Percentiles rank a stretch among this genome's conserved stretches.
These are phyloP conservation scores for Pollimyrus isidori DNA, from an alignment of 2,113 vertebrate species.

Conservation along the genomic window DNA sequence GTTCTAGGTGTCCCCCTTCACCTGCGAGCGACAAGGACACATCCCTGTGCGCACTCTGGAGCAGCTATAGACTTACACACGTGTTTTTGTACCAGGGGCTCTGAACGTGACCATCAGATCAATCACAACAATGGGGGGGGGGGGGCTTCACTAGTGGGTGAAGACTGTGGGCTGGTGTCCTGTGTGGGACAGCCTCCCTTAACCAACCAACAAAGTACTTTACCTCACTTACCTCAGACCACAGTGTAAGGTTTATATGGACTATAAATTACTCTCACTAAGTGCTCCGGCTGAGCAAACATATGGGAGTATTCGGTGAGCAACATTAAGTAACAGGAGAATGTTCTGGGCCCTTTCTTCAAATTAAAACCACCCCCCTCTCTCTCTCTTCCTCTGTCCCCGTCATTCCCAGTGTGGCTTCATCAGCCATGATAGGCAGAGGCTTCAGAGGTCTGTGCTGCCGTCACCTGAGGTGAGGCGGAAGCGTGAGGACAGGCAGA, in stretches of 20 bases:
- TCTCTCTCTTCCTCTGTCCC: background rate
- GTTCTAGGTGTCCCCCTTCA: background rate
- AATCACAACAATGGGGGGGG: background rate
- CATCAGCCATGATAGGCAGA: background rate
- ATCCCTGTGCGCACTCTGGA: background rate
- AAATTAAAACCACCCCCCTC: background rate
- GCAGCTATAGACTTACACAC: background rate
- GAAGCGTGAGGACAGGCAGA: background rate
- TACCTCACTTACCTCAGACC: background rate
- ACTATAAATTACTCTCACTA: background rate
- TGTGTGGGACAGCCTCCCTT: background rate
- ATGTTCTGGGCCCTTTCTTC: background rate
- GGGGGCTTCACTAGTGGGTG: background rate
- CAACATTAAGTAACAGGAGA: background rate
- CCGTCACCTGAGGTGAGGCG: background rate
- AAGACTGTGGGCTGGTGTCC: background rate
- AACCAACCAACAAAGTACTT: background rate
- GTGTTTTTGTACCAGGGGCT: background rate
- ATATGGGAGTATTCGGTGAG: background rate
- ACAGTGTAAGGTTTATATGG: background rate
- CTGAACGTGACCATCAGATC: background rate
- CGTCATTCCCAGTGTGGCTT: background rate
- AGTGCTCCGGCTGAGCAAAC: background rate
- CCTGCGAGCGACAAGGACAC: background rate
- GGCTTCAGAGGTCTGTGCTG: background rate